A percentile compares a stretch with the other conserved stretches of the same genome.
phyloP scores from a whole-genome alignment of 2,888 invertebrate species.

The Lasioglossum oenotherae region DNA sequence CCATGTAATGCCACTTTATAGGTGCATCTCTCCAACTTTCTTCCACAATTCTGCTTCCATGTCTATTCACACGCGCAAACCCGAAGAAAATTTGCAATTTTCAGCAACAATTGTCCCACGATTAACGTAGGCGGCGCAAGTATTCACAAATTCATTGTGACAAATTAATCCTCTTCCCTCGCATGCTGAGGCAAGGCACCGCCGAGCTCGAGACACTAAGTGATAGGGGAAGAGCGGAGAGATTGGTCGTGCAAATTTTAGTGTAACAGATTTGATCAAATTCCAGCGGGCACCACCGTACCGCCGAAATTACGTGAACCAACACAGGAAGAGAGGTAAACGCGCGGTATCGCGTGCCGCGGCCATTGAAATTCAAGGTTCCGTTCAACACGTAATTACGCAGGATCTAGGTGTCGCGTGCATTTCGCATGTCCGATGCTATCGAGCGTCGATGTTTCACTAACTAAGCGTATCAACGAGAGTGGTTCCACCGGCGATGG shows the following conservation, averaged over 20 bases:
- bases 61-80: too few relatives aligned
- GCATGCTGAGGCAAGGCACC: background rate
- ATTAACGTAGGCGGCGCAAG: too few relatives aligned
- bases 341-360: slow-evolving; percentile 12
- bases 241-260: background rate
- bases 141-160: too few relatives aligned
- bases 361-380: slow-evolving; percentile 36
- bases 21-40: too few relatives aligned
- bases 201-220: background rate
- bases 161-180: background rate
- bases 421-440: slow-evolving; percentile 30
- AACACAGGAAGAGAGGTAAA: background rate
- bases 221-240: background rate
- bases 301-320: background rate
- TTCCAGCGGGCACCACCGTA: background rate
- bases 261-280: background rate
- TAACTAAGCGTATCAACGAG: slow-evolving; percentile 15
- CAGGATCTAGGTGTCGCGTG: slow-evolving; percentile 31
- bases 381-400: slow-evolving; percentile 36
- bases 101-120: too few relatives aligned
- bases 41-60: too few relatives aligned
- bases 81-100: too few relatives aligned
- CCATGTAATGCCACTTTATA: too few relatives aligned
- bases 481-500: slow-evolving; percentile 10
- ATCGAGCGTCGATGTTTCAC: slow-evolving; percentile 29